phyloP scores from a whole-genome alignment of 1,140 invertebrate species.

The Acromyrmex charruanus region DNA sequence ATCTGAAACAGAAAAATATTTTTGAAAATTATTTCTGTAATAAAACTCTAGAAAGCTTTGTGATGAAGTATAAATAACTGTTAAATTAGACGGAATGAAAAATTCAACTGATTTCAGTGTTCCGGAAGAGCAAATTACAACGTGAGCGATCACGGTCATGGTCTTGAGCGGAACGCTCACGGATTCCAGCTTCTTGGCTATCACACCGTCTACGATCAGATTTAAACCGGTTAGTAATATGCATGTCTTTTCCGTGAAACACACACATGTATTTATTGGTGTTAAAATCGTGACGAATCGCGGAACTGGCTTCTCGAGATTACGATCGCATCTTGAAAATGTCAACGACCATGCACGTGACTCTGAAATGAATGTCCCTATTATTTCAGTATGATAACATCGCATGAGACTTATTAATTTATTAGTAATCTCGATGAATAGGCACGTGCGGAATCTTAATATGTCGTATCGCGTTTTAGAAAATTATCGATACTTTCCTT shows the following conservation, averaged over 20 bases:
- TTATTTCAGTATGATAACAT: constrained; percentile 56
- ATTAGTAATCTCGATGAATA: constrained; percentile 40
- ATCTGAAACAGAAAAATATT: not conserved
- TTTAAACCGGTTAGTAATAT: constrained; percentile 57
- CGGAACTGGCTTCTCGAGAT: constrained; percentile 16
- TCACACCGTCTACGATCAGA: constrained; percentile 62
- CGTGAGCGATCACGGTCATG: constrained; percentile 36
- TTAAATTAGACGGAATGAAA: not conserved
- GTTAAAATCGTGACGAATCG: not conserved
- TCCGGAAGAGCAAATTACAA: not conserved
- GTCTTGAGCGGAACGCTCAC: constrained; percentile 54
- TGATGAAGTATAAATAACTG: constrained; percentile 6
- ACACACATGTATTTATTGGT: not conserved
- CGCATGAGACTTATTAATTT: constrained; percentile 53
- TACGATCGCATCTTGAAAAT: constrained; percentile 46
- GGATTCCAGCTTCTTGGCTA: constrained; percentile 33
- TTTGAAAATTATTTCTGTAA: not conserved
- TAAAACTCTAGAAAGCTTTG: not conserved
- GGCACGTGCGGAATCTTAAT: constrained; percentile 64
- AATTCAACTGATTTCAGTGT: constrained; percentile 25
- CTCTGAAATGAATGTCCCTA: constrained; percentile 35
- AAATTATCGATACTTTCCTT: constrained; percentile 5
- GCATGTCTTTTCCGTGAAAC: not conserved
- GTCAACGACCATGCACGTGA: constrained; percentile 66
- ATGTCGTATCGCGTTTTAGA: not conserved